Evolutionary conservation across 2,113 vertebrate species (phyloP).

Genomic region (Mesitornis unicolor): DNA sequence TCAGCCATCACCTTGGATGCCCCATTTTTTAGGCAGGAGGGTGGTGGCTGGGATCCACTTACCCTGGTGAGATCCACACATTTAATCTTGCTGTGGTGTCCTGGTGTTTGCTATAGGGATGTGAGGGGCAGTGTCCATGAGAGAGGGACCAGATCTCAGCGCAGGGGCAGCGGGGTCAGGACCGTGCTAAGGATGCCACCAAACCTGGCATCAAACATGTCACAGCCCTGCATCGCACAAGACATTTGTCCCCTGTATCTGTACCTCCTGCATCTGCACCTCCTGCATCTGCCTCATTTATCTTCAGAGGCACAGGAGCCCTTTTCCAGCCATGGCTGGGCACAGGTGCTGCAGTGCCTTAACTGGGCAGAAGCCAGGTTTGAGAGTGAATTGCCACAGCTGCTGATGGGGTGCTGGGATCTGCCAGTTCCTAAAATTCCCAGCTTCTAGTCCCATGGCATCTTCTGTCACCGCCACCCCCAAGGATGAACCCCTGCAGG

Average conservation of each 20-base stretch:
- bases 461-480: not conserved
- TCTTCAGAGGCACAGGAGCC: not conserved
- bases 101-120: not conserved
- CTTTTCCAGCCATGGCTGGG: not conserved
- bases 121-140: not conserved
- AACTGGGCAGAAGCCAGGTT: not conserved
- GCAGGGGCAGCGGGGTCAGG: not conserved
- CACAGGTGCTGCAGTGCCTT: fast-evolving
- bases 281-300: too few relatives aligned
- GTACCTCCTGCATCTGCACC: too few relatives aligned
- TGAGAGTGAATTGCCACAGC: not conserved
- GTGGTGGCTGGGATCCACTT: not conserved
- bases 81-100: not conserved
- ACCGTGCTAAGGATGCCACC: not conserved
- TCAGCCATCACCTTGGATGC: not conserved
- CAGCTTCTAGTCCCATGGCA: not conserved
- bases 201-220: not conserved
- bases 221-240: not conserved
- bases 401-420: not conserved
- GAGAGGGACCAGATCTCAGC: not conserved
- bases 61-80: fast-evolving
- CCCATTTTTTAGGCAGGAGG: not conserved
- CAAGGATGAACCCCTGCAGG: not conserved
- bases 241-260: not conserved
- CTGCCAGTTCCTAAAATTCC: not conserved